These are phyloP conservation scores for Gortyna flavago DNA, from an alignment of 2,888 invertebrate genomes.

Conservation along the genomic window DNA sequence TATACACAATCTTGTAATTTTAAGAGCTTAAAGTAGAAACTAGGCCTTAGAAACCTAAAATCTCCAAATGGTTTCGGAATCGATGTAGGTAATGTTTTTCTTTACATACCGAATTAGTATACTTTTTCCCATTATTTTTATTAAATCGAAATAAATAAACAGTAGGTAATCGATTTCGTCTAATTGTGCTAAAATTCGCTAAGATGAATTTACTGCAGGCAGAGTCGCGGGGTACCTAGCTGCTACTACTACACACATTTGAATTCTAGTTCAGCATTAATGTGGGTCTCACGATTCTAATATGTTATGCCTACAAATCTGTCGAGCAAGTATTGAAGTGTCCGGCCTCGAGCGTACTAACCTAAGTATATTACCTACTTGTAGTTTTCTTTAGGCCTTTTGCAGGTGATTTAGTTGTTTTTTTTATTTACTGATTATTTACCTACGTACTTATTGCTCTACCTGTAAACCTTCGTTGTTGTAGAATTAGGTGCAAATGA, in stretches of 20 bases:
- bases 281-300: constrained; percentile 73
- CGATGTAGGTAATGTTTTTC: too few species aligned
- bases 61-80: too few species aligned
- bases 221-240: constrained; percentile 19
- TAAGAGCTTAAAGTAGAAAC: too few species aligned
- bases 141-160: neutral
- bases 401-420: constrained; percentile 49
- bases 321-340: constrained; percentile 64
- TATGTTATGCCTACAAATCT: constrained; percentile 72
- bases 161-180: neutral
- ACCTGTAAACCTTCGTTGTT: neutral
- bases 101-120: too few species aligned
- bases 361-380: constrained; percentile 62
- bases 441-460: neutral
- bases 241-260: constrained; percentile 48
- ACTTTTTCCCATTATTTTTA: neutral
- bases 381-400: constrained; percentile 54
- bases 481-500: neutral
- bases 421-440: constrained; percentile 33
- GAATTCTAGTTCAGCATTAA: constrained; percentile 69
- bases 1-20: too few species aligned
- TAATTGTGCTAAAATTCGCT: neutral
- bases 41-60: too few species aligned
- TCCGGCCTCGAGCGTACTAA: constrained; percentile 66
- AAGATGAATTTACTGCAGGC: constrained; percentile 1